These are phyloP conservation scores for Gallinago nigripennis DNA, from an alignment of 2,797 vertebrate genomes.

Conservation along the genomic window DNA sequence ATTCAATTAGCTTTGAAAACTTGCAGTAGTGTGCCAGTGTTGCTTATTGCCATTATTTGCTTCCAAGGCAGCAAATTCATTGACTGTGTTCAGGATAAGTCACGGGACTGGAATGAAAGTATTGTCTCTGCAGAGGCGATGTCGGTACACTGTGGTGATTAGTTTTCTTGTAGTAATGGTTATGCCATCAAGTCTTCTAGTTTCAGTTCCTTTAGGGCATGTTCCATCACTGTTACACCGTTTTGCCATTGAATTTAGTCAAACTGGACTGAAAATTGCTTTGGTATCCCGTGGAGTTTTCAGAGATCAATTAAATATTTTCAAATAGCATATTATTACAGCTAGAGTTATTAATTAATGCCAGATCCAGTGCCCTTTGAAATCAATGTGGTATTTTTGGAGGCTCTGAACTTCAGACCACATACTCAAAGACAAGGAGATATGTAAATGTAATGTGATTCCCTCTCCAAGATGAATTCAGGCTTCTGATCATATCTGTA, in stretches of 20 bases:
- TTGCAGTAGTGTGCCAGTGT: neutral
- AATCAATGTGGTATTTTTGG: neutral
- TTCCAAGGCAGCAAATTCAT: conserved; percentile 19
- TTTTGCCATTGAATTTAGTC: neutral
- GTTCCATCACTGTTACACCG: neutral
- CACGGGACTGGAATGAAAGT: neutral
- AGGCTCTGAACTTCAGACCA: conserved; percentile 46
- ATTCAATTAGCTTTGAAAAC: conserved; percentile 65
- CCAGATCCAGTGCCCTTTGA: conserved; percentile 16
- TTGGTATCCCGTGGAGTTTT: neutral
- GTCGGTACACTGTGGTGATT: neutral
- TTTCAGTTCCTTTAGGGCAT: neutral
- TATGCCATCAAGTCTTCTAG: neutral
- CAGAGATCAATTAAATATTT: conserved; percentile 40
- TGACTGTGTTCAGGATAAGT: neutral
- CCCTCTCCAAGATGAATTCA: conserved; percentile 30
- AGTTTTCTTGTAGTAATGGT: neutral
- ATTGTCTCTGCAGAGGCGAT: neutral
- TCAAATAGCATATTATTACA: conserved; percentile 39
- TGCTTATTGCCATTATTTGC: conserved; percentile 5
- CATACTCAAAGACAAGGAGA: neutral
- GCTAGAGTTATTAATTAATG: conserved; percentile 23
- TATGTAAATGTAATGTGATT: conserved; percentile 37
- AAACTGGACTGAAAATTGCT: neutral
- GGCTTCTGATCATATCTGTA: conserved; percentile 36